A percentile compares a stretch with the other conserved stretches of the same genome.
phyloP scores from a whole-genome alignment of 1,140 invertebrate genomes.

The Arctopsyche grandis region DNA sequence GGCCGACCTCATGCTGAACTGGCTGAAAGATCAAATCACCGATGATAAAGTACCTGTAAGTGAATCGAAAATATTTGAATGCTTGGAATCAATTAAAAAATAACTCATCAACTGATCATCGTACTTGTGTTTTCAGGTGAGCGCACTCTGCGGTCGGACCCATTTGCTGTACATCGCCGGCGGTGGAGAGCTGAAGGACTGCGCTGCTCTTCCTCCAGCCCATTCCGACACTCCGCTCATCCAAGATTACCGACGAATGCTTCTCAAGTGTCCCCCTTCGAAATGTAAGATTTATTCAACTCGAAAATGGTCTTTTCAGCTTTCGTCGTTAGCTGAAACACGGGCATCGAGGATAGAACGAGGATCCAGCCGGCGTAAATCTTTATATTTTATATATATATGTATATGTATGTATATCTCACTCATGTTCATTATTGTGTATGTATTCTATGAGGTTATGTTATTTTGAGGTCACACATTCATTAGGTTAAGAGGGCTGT shows the following conservation, averaged over 20 bases:
- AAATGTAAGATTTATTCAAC: constrained; percentile 44
- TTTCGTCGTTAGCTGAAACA: neutral
- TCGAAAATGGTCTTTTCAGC: neutral
- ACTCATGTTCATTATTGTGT: too few relatives aligned
- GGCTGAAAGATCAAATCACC: constrained; percentile 70
- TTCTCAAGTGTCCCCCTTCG: constrained; percentile 65
- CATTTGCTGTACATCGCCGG: constrained; percentile 81
- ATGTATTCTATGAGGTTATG: too few relatives aligned
- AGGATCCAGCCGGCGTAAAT: too few relatives aligned
- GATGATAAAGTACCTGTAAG: constrained; percentile 58
- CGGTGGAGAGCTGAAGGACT: constrained; percentile 83
- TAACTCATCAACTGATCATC: neutral
- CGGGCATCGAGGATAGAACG: neutral
- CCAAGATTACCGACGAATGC: constrained; percentile 83
- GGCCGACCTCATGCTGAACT: constrained; percentile 75
- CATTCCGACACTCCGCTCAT: constrained; percentile 78
- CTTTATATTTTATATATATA: too few relatives aligned
- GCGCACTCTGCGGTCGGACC: constrained; percentile 67
- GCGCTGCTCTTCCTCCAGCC: constrained; percentile 74
- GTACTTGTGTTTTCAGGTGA: constrained; percentile 50
- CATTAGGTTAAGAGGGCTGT: too few relatives aligned
- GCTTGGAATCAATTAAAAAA: neutral
- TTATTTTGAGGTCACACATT: too few relatives aligned
- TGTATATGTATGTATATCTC: too few relatives aligned
- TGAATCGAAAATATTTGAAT: neutral